Conservation (phyloP, 1,140 invertebrate species). For the Cotesia typhae region DNA sequence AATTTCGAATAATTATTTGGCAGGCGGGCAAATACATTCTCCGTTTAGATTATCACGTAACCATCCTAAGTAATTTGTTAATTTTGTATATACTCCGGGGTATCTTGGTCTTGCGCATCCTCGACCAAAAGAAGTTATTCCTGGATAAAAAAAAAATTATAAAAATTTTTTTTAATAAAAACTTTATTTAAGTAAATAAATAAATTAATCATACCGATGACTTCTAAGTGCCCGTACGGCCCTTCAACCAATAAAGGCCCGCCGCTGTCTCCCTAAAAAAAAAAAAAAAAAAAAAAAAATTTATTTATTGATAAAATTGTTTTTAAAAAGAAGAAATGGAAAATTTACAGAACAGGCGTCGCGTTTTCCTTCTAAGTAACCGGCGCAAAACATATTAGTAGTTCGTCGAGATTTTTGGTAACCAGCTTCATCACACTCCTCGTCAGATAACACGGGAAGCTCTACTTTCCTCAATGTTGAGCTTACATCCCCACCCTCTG, state of each 20-base stretch:
- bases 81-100: slow-evolving; percentile 80
- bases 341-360: slow-evolving; percentile 78
- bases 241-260: slow-evolving; percentile 66
- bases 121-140: slow-evolving; percentile 81
- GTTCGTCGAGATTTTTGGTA: slow-evolving; percentile 70
- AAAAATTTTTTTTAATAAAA: background rate
- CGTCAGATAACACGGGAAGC: slow-evolving; percentile 69
- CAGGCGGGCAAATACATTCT: slow-evolving; percentile 67
- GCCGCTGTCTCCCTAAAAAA: slow-evolving; percentile 66
- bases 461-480: slow-evolving; percentile 69
- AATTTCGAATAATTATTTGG: slow-evolving; percentile 26
- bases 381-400: slow-evolving; percentile 82
- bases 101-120: slow-evolving; percentile 78
- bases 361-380: slow-evolving; percentile 72
- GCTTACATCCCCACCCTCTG: slow-evolving; percentile 72
- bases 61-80: slow-evolving; percentile 77
- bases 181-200: too few species aligned
- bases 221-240: slow-evolving; percentile 61
- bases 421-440: slow-evolving; percentile 68
- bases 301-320: background rate
- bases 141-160: slow-evolving; percentile 50
- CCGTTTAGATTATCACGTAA: slow-evolving; percentile 65
- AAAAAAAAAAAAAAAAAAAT: slow-evolving; percentile 26
- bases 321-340: background rate
- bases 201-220: slow-evolving; percentile 61